A percentile compares a stretch with the other conserved stretches of the same genome.
Conservation (phyloP, 92 coral and sea anemone genomes). For the Paragorgia papillata region DNA sequence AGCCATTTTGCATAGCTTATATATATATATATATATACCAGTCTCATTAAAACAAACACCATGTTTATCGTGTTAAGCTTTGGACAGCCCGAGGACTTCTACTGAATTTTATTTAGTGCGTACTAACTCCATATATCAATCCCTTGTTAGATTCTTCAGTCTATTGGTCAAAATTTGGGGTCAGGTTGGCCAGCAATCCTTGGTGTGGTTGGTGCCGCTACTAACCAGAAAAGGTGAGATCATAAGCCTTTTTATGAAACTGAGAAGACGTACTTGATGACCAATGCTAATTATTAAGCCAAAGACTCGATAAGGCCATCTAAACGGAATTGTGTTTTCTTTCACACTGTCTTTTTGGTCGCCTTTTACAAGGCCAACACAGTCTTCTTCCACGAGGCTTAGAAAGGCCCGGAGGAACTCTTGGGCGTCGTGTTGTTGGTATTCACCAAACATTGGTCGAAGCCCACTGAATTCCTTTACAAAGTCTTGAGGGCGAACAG, state of each 20-base stretch:
- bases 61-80: neutral
- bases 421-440: conserved; percentile 95
- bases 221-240: conserved; percentile 92
- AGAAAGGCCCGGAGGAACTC: conserved; percentile 83
- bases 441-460: conserved; percentile 78
- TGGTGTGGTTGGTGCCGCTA: conserved; percentile 96
- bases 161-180: conserved; percentile 93
- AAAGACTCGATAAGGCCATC: too few relatives aligned
- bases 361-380: conserved; percentile 71
- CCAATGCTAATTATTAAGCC: too few relatives aligned
- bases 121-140: too few relatives aligned
- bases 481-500: conserved; percentile 80
- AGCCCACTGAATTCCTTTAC: conserved; percentile 82
- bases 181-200: conserved; percentile 96
- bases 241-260: neutral
- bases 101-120: too few relatives aligned
- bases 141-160: conserved; percentile 99
- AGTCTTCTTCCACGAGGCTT: conserved; percentile 52
- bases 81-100: too few relatives aligned
- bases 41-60: neutral
- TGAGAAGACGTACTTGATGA: too few relatives aligned
- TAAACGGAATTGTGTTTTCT: neutral
- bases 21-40: too few relatives aligned
- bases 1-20: too few relatives aligned
- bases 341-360: neutral